Evolutionary conservation across 1,140 invertebrate species (phyloP), one percentile per base, ranked within the genome.

Genomic region (Polypedilum pembai): DNA sequence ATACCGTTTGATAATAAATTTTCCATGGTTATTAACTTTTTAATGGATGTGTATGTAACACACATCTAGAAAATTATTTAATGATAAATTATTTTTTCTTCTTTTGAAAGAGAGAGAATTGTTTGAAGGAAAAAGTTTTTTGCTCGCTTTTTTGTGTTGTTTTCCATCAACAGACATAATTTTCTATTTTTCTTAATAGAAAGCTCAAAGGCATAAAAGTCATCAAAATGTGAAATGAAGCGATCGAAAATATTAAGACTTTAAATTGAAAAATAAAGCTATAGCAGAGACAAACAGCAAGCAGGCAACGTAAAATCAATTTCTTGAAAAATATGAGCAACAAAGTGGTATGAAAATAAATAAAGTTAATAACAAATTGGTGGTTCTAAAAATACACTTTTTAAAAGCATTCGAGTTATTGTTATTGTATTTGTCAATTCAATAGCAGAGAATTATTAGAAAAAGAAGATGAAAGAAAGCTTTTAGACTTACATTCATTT

Each of bases 231-330:
- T n/a, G 45, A 56, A 56, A 56, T 56, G 45, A 56, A 56, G 45
- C 45, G 45, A 56, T 56, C 12, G 45, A 56, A 56, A 56, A 56
- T 12, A 15, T n/a, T 56, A 56, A 56, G 45, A 56, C 45, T 56
- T 56, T 56, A 56, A 56, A 56, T 56, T 56, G 45, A 56, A 56
- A 56, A 56, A 56, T 56, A 56, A 56, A 56, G 45, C 45, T 56
- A 15, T n/a, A 15, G 15, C 3, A 33, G 24, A 33, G 5, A 33
- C 24, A 33, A 33, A 33, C 24, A 33, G 24, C 1, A 33, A 5
- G 24, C 24, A 56, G 45, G 45, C 45, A 56, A 56, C 15, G 45
- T 56, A n/a, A 56, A 56, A 56, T 56, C 45, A 56, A 56, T 56
- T 56, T 56, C 15, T 56, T 12, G 45, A 56, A 56, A 56, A 56